phyloP scores from a whole-genome alignment of 1,140 invertebrate species.

The Trichonephila inaurata region DNA sequence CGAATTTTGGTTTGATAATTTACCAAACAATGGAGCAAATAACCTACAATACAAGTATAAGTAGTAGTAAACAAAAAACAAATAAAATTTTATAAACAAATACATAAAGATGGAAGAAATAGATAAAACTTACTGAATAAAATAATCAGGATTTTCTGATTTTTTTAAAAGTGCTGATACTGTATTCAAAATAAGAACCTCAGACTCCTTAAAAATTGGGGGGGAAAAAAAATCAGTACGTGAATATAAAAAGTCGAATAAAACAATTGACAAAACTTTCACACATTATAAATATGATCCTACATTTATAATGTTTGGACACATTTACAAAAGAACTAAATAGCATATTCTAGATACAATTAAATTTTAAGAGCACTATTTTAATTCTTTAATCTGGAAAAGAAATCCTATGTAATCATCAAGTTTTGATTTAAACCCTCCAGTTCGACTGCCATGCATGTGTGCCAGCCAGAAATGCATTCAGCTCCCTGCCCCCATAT shows the following conservation, averaged over 20 bases:
- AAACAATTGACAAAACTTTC: not conserved
- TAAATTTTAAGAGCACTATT: no score
- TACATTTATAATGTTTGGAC: no score
- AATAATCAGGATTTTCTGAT: constrained; percentile 84
- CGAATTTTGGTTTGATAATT: constrained; percentile 61
- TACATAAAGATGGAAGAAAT: not conserved
- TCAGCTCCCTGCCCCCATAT: no score
- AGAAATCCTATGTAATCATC: no score
- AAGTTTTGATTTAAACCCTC: no score
- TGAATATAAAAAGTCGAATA: not conserved
- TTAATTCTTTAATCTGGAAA: no score
- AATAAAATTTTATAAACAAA: not conserved
- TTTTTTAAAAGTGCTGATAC: constrained; percentile 88
- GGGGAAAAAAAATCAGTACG: not conserved
- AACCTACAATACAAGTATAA: constrained; percentile 44
- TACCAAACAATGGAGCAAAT: constrained; percentile 68
- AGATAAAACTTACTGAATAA: constrained; percentile 80
- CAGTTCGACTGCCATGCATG: no score
- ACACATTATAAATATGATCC: no score
- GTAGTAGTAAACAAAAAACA: not conserved
- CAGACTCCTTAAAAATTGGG: constrained; percentile 36
- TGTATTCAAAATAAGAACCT: constrained; percentile 84
- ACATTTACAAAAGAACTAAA: no score
- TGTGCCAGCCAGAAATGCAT: no score
- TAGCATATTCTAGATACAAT: no score